Base-by-base conservation (phyloP, 2,888 invertebrate species). In the Dryococelus australis region DNA sequence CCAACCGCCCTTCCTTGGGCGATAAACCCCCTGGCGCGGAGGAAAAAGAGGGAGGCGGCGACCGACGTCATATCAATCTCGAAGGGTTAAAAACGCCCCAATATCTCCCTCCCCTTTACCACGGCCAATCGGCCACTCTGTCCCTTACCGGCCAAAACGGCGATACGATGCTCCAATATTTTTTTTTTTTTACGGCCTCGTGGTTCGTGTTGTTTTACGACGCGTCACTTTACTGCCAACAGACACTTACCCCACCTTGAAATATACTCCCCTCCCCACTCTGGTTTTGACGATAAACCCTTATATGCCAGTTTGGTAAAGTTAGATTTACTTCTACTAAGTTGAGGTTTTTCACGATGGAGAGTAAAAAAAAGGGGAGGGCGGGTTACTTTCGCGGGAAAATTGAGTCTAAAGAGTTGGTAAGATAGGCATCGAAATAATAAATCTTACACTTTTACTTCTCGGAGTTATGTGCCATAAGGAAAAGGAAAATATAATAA, bases 191-290 rank as follows among this genome's bases (percentile, higher is more conserved):
- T 65, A 65, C 65, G 65, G 16, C 65, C 65, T 24, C 65, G 65
- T 65, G 16, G 65, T 65, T 65, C 24, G 65, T 65, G 65, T 65
- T 65, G 65, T 65, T 65, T 65, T 65, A 65, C 65, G 65, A 65
- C 65, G 65, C 65, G 65, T 65, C 65, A 65, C 65, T 65, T 65
- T 65, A 6, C 20, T 20, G 20, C 20, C 65, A 65, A 65, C 65
- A 65, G 65, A 65, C 65, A 65, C 65, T 65, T 65, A 65, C 65
- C 65, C 65, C 65, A 47, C 47, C 12, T 12, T 47, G 47, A 12
- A 47, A 47, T 47, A 47, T 9, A 47, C 47, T 47, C 12, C 47
- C 65, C 20, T 16, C 24, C 8, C n/a, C n/a, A n/a, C n/a, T n/a
- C n/a, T n/a, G n/a, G n/a, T n/a, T n/a, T n/a, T n/a, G n/a, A n/a